Conservation (phyloP, 1,140 invertebrate species). For the Trichogramma pretiosum region DNA sequence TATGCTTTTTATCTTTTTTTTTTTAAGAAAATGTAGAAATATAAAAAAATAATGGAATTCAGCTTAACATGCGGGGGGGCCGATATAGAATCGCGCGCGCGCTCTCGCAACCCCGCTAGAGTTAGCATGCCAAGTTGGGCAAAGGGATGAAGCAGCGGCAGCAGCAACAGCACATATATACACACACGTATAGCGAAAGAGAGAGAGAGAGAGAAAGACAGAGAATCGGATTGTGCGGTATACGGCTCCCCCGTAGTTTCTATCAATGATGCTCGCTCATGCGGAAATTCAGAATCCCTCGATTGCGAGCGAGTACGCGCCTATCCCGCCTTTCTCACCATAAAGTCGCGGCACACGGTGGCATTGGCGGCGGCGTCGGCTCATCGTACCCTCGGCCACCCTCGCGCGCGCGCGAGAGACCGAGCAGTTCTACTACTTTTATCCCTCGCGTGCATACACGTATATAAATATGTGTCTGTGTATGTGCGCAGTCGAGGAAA, state of each 20-base stretch:
- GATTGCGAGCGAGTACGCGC: no score
- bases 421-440: no score
- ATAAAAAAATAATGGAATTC: constrained; percentile 45
- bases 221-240: constrained; percentile 18
- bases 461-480: no score
- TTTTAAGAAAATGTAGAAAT: no score
- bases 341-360: constrained; percentile 26
- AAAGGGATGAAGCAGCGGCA: constrained; percentile 35
- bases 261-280: constrained; percentile 44
- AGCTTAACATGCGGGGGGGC: constrained; percentile 32
- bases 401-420: no score
- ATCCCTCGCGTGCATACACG: constrained; percentile 6
- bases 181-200: no score
- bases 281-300: constrained; percentile 37
- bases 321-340: constrained; percentile 45
- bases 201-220: no score
- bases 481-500: no score
- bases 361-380: constrained; percentile 11
- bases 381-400: constrained; percentile 17
- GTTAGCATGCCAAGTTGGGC: constrained; percentile 34
- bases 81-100: constrained; percentile 7
- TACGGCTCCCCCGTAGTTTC: constrained; percentile 34
- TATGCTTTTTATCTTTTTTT: no score
- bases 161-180: no score
- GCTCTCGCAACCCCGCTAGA: constrained; percentile 24